Evolutionary conservation across 2,888 invertebrate species (phyloP), one percentile per base, ranked within the genome.

Genomic region (Andrena fulva): DNA sequence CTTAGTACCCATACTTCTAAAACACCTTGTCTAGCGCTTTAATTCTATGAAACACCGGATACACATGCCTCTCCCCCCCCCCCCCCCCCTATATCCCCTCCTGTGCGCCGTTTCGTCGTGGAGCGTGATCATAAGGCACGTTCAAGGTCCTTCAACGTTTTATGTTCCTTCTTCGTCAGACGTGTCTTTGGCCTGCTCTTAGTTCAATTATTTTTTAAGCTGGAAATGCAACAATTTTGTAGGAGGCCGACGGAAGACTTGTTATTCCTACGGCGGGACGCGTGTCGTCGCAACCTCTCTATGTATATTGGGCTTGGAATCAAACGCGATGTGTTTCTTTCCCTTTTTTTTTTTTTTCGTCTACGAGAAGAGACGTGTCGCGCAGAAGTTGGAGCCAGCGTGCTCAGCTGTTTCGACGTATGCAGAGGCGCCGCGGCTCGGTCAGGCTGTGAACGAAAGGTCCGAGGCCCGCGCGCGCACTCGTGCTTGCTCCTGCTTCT

Each of bases 401-500:
- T 78, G 71, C 79, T 50, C 24, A 50, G 63, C 33, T 29, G 62
- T 54, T 72, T 78, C 64, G 72, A 77, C 69, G 42, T 24, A 59
- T 12, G 48, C n/a, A 35, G 56, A 42, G 66, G 10, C 60, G 85
- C 90, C 92, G 90, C 89, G 89, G 92, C 92, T 92, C 93, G 90
- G 93, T 91, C 93, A 93, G 94, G 94, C 94, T 94, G 94, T 94
- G 94, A 94, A 94, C 91, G 93, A 93, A 93, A 93, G 91, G 92
- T 93, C 93, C 91, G 93, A 87, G 93, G 90, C 89, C 92, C 92
- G 91, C 85, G 27, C 12, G 24, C 31, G 10, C 42, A 33, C 59
- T 52, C 60, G 48, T 20, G 64, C 66, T 79, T 66, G 64, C 80
- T 80, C 59, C 48, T 62, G 12, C 52, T 62, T 71, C 60, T 71